phyloP scores from a whole-genome alignment of 2,113 vertebrate species.

The Cariama cristata region DNA sequence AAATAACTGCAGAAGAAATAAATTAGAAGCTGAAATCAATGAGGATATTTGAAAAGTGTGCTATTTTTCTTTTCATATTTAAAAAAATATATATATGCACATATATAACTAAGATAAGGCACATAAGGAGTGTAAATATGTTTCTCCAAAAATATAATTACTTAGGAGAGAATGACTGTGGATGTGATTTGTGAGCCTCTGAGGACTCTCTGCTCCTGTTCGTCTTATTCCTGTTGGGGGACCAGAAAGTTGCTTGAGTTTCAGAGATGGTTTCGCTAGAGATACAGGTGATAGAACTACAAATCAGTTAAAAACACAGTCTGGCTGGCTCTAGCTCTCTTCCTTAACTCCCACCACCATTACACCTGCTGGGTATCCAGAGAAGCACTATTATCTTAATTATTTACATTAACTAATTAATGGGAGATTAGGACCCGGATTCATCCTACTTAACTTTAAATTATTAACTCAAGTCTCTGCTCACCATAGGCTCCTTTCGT shows the following conservation, averaged over 20 bases:
- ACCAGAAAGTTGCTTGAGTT: not conserved
- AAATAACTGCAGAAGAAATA: slow-evolving; percentile 22
- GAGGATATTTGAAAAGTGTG: not conserved
- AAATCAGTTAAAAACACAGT: not conserved
- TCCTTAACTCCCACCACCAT: not conserved
- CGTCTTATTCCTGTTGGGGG: not conserved
- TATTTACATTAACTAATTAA: not conserved
- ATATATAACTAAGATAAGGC: not conserved
- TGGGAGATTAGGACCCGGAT: not conserved
- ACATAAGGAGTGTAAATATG: not conserved
- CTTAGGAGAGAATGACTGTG: not conserved
- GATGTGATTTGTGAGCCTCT: not conserved
- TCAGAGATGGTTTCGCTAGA: not conserved
- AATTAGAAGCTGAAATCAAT: slow-evolving; percentile 6
- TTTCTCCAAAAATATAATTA: not conserved
- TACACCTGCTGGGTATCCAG: not conserved
- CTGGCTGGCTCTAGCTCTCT: not conserved
- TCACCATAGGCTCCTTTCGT: not conserved
- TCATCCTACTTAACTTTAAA: not conserved
- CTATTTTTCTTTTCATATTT: not conserved
- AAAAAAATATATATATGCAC: not conserved
- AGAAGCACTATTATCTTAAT: not conserved
- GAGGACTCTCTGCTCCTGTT: not conserved
- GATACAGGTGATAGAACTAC: not conserved
- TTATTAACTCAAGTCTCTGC: not conserved